These are phyloP conservation scores for Tautogolabrus adspersus DNA, from an alignment of 2,113 vertebrate genomes.

Conservation along the genomic window DNA sequence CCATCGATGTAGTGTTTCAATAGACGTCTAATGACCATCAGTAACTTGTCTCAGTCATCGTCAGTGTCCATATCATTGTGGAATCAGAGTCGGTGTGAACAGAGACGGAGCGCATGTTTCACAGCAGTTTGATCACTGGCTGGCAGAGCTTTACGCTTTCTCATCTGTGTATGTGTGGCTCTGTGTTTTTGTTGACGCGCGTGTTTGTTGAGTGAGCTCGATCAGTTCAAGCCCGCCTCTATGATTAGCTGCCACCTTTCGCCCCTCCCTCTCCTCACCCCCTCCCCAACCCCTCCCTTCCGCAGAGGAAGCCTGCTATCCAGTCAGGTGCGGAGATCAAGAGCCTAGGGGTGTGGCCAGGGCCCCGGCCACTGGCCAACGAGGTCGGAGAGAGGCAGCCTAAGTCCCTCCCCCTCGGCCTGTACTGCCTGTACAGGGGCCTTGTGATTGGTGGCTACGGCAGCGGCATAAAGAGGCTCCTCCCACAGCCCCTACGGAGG, in stretches of 20 bases:
- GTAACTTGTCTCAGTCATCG: no score
- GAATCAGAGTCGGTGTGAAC: background rate
- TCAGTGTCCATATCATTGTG: background rate
- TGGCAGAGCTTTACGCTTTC: background rate
- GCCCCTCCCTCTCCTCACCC: constrained; percentile 42
- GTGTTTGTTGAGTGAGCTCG: constrained; percentile 23
- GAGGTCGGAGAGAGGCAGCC: constrained; percentile 82
- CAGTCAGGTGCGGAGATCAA: constrained; percentile 83
- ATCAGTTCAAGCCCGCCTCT: constrained; percentile 42
- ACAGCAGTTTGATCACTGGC: background rate
- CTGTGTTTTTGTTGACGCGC: constrained; percentile 1
- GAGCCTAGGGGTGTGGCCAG: constrained; percentile 79
- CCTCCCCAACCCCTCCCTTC: constrained; percentile 73
- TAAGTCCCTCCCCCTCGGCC: constrained; percentile 84
- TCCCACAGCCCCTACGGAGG: constrained; percentile 84
- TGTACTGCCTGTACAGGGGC: constrained; percentile 87
- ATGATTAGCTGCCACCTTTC: constrained; percentile 78
- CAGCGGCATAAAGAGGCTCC: constrained; percentile 84
- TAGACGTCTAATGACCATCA: no score
- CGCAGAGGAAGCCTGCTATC: constrained; percentile 84
- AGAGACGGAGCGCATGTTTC: no score
- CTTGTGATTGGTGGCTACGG: constrained; percentile 85
- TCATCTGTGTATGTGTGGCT: constrained; percentile 9
- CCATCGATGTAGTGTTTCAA: no score
- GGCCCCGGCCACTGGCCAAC: constrained; percentile 74